phyloP scores from a whole-genome alignment of 2,797 vertebrate species.

The Ptychobarbus kaznakovi region DNA sequence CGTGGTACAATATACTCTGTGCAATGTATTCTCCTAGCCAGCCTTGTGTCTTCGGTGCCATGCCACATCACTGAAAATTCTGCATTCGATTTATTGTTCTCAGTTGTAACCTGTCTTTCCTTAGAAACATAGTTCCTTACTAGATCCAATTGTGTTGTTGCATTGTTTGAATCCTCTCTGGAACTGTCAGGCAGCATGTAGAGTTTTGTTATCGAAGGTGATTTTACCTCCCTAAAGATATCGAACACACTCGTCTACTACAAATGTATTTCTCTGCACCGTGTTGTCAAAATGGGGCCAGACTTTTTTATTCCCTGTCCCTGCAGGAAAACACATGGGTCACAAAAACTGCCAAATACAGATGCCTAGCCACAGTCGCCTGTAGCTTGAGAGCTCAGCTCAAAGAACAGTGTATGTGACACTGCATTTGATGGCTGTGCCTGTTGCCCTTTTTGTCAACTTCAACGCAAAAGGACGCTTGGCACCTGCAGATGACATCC shows the following conservation, averaged over 20 bases:
- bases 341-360: slow-evolving; percentile 43
- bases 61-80: not conserved
- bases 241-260: not conserved
- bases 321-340: slow-evolving; percentile 7
- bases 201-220: slow-evolving; percentile 32
- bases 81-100: slow-evolving; percentile 1
- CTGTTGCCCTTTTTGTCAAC: slow-evolving; percentile 37
- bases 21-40: not conserved
- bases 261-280: slow-evolving; percentile 14
- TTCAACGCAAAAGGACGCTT: slow-evolving; percentile 23
- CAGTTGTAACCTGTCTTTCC: not conserved
- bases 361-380: not conserved
- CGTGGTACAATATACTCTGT: not conserved
- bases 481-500: slow-evolving; percentile 55
- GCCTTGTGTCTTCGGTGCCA: not conserved
- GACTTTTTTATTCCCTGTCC: slow-evolving; percentile 34
- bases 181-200: slow-evolving; percentile 18
- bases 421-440: slow-evolving; percentile 37
- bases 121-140: not conserved
- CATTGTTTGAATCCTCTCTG: slow-evolving; percentile 9
- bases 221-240: slow-evolving; percentile 32
- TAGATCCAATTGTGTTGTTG: not conserved
- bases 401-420: slow-evolving; percentile 24
- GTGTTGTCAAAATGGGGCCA: slow-evolving; percentile 21
- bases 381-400: slow-evolving; percentile 3